These are phyloP conservation scores for Caranx ignobilis DNA, from an alignment of 2,113 vertebrate genomes.

Conservation along the genomic window DNA sequence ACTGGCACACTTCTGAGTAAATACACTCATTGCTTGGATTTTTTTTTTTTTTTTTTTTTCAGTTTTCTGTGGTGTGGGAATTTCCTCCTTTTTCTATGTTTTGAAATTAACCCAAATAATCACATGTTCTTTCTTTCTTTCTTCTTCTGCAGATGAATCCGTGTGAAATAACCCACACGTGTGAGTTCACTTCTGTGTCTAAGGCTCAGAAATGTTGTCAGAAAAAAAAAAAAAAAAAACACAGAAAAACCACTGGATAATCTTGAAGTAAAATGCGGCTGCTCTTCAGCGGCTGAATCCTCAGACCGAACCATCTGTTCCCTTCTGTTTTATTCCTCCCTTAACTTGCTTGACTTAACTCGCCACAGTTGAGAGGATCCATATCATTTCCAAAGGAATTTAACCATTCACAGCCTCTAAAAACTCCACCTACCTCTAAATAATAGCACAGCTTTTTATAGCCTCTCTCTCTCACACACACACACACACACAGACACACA, in stretches of 20 bases:
- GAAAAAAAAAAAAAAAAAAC: background rate
- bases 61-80: no score
- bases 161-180: background rate
- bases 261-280: conserved; percentile 24
- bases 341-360: conserved; percentile 71
- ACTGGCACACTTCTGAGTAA: background rate
- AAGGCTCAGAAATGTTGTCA: background rate
- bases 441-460: conserved; percentile 58
- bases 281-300: background rate
- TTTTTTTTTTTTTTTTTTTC: background rate
- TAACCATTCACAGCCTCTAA: conserved; percentile 68
- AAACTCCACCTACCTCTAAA: conserved; percentile 68
- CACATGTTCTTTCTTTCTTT: no score
- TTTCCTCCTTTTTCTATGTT: background rate
- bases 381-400: conserved; percentile 75
- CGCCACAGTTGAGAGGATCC: conserved; percentile 50
- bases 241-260: background rate
- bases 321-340: conserved; percentile 53
- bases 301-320: conserved; percentile 58
- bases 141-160: background rate
- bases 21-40: background rate
- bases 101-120: background rate
- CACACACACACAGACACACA: conserved; percentile 29
- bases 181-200: background rate
- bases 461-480: background rate